These are phyloP conservation scores for Corythucha ciliata DNA, from an alignment of 2,888 invertebrate genomes.

Conservation along the genomic window DNA sequence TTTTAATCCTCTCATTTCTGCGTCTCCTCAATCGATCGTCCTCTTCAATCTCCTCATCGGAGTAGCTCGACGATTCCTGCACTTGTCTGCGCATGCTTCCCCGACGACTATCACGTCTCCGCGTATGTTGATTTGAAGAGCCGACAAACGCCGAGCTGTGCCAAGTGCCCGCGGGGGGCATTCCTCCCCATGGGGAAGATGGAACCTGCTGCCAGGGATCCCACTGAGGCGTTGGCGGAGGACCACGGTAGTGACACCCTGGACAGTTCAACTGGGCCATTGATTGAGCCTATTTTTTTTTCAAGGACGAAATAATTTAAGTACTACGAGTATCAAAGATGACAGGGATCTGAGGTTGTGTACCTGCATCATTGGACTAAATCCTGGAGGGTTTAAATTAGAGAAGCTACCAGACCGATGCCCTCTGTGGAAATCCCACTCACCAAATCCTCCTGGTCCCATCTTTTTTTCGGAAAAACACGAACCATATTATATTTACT, in stretches of 20 bases:
- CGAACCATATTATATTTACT: too few relatives aligned
- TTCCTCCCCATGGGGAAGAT: conserved; percentile 22
- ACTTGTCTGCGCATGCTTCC: background rate
- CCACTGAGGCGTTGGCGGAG: conserved; percentile 25
- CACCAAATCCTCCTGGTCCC: conserved; percentile 18
- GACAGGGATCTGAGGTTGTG: background rate
- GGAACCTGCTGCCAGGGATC: conserved; percentile 21
- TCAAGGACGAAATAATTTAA: too few relatives aligned
- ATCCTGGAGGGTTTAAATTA: conserved; percentile 33
- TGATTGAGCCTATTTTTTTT: conserved; percentile 61
- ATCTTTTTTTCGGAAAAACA: too few relatives aligned
- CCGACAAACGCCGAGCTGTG: conserved; percentile 24
- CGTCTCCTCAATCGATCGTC: conserved; percentile 36
- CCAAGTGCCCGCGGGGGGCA: conserved; percentile 21
- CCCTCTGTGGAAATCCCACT: conserved; percentile 38
- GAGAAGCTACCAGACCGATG: conserved; percentile 34
- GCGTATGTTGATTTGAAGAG: conserved; percentile 39
- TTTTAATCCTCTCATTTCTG: conserved; percentile 15
- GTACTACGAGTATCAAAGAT: too few relatives aligned
- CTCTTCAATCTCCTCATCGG: conserved; percentile 37
- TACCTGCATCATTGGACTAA: conserved; percentile 52
- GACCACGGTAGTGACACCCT: conserved; percentile 44
- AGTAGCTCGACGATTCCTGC: conserved; percentile 15
- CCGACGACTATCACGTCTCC: conserved; percentile 30
- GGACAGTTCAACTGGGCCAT: conserved; percentile 58